These are phyloP conservation scores for Thermophis baileyi DNA, from an alignment of 2,113 vertebrate species.

Conservation along the genomic window DNA sequence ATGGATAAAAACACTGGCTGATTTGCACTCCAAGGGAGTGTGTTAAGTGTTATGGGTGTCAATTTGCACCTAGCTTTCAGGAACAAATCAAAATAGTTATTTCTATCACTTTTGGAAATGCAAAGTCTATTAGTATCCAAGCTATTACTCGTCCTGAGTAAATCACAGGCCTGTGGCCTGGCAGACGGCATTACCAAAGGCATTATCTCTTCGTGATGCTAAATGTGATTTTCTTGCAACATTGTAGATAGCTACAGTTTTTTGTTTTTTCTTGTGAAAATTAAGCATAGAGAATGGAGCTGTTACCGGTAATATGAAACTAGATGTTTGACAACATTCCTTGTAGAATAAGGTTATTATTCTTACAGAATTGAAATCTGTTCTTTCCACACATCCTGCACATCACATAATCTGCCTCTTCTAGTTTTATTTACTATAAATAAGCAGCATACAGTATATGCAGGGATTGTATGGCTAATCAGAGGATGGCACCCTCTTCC, in stretches of 20 bases:
- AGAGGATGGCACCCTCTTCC: background rate
- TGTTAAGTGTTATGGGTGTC: background rate
- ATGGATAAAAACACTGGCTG: background rate
- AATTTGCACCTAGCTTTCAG: background rate
- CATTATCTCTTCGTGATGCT: background rate
- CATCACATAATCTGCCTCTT: background rate
- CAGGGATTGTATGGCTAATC: background rate
- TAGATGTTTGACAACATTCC: background rate
- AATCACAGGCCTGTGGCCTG: background rate
- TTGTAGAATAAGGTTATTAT: background rate
- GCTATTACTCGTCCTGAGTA: background rate
- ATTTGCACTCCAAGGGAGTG: background rate
- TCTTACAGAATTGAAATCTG: background rate
- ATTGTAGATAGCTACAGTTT: background rate
- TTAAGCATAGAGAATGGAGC: background rate
- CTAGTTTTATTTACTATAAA: background rate
- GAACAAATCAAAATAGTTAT: background rate
- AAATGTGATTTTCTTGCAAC: background rate
- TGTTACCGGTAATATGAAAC: background rate
- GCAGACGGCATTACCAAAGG: background rate
- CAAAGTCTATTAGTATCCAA: background rate
- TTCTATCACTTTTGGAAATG: background rate
- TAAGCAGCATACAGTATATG: background rate
- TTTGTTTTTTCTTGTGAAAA: background rate
- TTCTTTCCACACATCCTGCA: background rate